A percentile compares a stretch with the other conserved stretches of the same genome.
These are phyloP conservation scores for Zhuqinia jingwanae DNA, from an alignment of 2,888 invertebrate species.

Conservation along the genomic window DNA sequence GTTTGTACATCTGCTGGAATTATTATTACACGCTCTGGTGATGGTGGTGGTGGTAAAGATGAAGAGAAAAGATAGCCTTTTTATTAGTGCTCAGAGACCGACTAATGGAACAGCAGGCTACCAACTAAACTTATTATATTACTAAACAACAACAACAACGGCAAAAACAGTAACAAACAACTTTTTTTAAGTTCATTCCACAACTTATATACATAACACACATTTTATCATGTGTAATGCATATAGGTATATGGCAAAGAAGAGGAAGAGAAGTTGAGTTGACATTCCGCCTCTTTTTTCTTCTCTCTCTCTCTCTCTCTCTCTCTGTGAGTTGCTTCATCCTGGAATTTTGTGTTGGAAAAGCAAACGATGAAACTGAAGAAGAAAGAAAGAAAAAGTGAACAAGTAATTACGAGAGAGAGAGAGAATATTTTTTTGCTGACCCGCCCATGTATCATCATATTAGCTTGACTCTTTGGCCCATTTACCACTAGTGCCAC, in stretches of 20 bases:
- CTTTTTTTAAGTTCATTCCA: slow-evolving; percentile 34
- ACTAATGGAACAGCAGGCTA: slow-evolving; percentile 58
- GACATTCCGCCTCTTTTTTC: slow-evolving; percentile 55
- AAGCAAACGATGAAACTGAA: background rate
- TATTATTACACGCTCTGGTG: slow-evolving; percentile 32
- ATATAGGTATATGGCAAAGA: background rate
- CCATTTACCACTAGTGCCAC: slow-evolving; percentile 51
- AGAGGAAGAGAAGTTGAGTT: slow-evolving; percentile 29
- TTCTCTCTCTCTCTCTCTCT: too few species aligned
- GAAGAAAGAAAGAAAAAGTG: slow-evolving; percentile 43
- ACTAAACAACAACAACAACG: too few species aligned
- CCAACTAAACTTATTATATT: slow-evolving; percentile 12
- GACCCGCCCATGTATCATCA: slow-evolving; percentile 68
- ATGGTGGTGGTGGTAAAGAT: slow-evolving; percentile 42
- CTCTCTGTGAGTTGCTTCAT: too few species aligned
- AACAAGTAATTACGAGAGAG: slow-evolving; percentile 60
- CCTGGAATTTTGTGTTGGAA: slow-evolving; percentile 10
- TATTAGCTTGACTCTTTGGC: slow-evolving; percentile 57
- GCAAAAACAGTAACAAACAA: slow-evolving; percentile 23
- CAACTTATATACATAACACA: too few species aligned
- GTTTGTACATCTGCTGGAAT: slow-evolving; percentile 10
- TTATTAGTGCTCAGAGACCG: slow-evolving; percentile 60
- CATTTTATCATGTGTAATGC: too few species aligned
- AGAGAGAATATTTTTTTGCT: slow-evolving; percentile 38
- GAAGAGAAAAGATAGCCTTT: slow-evolving; percentile 55